These are phyloP conservation scores for Chrysodeixis includens DNA, from an alignment of 2,888 invertebrate genomes.

Conservation along the genomic window DNA sequence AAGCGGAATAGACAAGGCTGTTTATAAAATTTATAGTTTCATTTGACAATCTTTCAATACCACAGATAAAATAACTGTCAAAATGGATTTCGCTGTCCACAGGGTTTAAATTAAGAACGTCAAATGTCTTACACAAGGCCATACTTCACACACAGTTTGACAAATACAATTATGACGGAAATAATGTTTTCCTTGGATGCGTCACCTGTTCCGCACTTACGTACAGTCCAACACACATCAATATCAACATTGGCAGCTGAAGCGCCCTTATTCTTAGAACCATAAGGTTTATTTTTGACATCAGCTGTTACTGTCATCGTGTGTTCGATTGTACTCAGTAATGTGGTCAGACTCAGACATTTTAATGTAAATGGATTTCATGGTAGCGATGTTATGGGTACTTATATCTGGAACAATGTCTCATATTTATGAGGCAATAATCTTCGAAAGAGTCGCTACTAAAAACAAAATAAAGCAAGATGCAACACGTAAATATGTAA, in stretches of 20 bases:
- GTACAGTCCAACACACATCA: neutral
- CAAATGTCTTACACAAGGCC: conserved; percentile 19
- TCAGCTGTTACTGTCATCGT: neutral
- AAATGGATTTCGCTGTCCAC: neutral
- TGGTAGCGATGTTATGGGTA: conserved; percentile 22
- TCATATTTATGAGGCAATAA: conserved; percentile 33
- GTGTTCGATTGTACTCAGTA: conserved; percentile 9
- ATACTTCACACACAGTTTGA: conserved; percentile 5
- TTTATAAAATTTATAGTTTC: neutral
- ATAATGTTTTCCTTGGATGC: conserved; percentile 29
- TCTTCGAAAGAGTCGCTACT: conserved; percentile 24
- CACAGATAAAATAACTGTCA: conserved; percentile 12
- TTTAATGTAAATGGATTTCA: conserved; percentile 36
- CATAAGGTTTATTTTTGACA: neutral
- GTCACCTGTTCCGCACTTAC: conserved; percentile 22
- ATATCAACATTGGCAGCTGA: neutral
- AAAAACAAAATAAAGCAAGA: conserved; percentile 28
- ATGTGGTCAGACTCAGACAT: conserved; percentile 33
- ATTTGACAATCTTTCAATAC: neutral
- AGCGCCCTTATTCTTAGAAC: neutral
- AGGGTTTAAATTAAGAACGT: conserved; percentile 13
- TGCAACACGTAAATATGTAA: conserved; percentile 14
- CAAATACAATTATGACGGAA: conserved; percentile 23
- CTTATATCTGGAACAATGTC: conserved; percentile 28
- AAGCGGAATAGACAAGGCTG: neutral